Evolutionary conservation across 2,797 vertebrate genomes (phyloP).

Genomic region (Siniperca obscura): DNA sequence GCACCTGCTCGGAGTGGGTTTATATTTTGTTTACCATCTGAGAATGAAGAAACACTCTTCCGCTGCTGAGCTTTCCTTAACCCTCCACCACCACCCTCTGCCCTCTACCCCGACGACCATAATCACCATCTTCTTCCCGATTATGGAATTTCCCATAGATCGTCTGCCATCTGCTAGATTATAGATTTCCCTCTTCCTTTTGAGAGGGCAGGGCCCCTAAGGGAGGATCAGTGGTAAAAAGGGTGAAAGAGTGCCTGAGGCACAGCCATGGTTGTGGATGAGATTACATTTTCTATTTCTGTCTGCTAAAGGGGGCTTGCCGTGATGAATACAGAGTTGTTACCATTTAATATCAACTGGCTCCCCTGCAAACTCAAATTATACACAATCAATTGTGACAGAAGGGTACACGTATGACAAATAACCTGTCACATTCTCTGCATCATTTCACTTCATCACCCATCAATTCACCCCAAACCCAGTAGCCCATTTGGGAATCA

Average conservation of each 20-base stretch:
- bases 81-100: conserved; percentile 39
- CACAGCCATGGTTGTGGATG: conserved; percentile 77
- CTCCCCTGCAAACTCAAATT: conserved; percentile 83
- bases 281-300: conserved; percentile 86
- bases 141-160: conserved; percentile 86
- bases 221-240: conserved; percentile 84
- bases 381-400: conserved; percentile 82
- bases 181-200: conserved; percentile 84
- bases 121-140: conserved; percentile 69
- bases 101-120: conserved; percentile 50
- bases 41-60: conserved; percentile 28
- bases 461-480: conserved; percentile 80
- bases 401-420: conserved; percentile 78
- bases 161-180: conserved; percentile 85
- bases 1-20: conserved; percentile 47
- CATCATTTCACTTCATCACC: conserved; percentile 82
- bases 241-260: conserved; percentile 84
- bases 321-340: conserved; percentile 84
- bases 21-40: conserved; percentile 42
- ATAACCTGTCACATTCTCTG: conserved; percentile 79
- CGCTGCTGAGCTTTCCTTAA: conserved; percentile 45
- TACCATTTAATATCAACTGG: conserved; percentile 85
- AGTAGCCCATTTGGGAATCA: conserved; percentile 76
- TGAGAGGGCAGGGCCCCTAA: conserved; percentile 79
- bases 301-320: conserved; percentile 70